These are phyloP conservation scores for Chironomus riparius DNA, from an alignment of 2,888 invertebrate genomes.

Conservation along the genomic window DNA sequence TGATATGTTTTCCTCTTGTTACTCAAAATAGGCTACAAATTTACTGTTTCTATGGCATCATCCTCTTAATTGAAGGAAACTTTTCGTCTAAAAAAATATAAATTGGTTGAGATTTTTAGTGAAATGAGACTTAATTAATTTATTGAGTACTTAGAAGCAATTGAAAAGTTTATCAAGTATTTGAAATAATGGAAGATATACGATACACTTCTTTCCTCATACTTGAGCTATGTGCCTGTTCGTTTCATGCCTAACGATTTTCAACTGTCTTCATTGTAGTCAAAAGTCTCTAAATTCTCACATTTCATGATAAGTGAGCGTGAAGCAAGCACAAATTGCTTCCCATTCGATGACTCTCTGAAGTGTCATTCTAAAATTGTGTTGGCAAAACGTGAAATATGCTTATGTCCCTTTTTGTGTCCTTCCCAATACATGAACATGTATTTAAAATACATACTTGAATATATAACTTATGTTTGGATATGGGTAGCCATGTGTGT, in stretches of 20 bases:
- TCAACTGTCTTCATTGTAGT: too few species aligned
- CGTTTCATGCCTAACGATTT: too few species aligned
- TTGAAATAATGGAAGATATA: too few species aligned
- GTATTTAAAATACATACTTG: neutral
- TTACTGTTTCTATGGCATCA: too few species aligned
- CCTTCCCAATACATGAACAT: neutral
- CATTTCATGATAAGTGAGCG: neutral
- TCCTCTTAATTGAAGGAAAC: too few species aligned
- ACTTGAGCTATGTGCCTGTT: neutral
- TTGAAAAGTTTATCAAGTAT: too few species aligned
- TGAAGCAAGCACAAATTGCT: neutral
- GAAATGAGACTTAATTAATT: too few species aligned
- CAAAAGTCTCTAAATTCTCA: neutral
- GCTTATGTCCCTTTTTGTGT: neutral
- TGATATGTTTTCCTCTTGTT: too few species aligned
- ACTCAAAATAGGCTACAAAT: neutral
- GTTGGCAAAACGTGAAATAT: neutral
- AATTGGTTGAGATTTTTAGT: too few species aligned
- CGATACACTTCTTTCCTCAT: neutral
- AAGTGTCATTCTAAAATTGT: neutral
- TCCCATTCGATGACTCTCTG: neutral
- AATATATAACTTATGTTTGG: neutral
- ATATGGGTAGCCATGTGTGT: neutral
- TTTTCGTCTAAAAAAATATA: too few species aligned
- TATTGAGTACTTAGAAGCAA: too few species aligned